A percentile compares a stretch with the other conserved stretches of the same genome.
phyloP scores from a whole-genome alignment of 2,113 vertebrate genomes.

The Podiceps cristatus region DNA sequence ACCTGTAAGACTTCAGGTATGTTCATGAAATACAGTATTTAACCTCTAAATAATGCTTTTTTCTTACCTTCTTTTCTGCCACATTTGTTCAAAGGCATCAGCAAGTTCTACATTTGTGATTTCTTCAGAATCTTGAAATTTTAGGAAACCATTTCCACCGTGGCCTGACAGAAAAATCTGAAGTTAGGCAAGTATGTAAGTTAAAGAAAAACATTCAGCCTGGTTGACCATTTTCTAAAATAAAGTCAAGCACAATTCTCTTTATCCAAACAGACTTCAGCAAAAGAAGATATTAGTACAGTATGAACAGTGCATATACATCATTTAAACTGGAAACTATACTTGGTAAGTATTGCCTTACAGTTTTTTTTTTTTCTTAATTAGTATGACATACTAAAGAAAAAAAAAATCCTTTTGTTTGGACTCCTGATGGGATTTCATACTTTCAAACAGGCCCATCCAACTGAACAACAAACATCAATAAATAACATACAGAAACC shows the following conservation, averaged over 20 bases:
- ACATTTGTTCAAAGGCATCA: constrained; percentile 99
- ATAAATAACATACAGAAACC: background rate
- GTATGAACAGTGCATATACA: background rate
- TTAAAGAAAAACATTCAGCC: background rate
- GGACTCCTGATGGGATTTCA: background rate
- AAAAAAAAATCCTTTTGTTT: background rate
- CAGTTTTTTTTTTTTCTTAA: background rate
- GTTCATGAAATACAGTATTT: background rate
- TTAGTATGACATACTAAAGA: background rate
- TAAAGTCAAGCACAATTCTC: background rate
- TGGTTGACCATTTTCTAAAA: background rate
- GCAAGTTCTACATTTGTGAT: constrained; percentile 98
- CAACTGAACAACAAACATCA: background rate
- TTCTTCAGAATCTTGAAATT: constrained; percentile 99
- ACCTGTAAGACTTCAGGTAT: background rate
- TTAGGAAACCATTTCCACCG: constrained; percentile 96
- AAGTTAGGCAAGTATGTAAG: background rate
- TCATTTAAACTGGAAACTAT: background rate
- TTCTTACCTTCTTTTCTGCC: constrained; percentile 95
- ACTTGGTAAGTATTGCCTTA: background rate
- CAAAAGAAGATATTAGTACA: background rate
- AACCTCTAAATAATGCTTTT: background rate
- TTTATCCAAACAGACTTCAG: background rate
- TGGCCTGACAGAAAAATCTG: constrained; percentile 82
- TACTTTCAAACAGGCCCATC: background rate